A percentile compares a stretch with the other conserved stretches of the same genome.
These are phyloP conservation scores for Zaprionus gabonicus DNA, from an alignment of 1,140 invertebrate genomes.

Conservation along the genomic window DNA sequence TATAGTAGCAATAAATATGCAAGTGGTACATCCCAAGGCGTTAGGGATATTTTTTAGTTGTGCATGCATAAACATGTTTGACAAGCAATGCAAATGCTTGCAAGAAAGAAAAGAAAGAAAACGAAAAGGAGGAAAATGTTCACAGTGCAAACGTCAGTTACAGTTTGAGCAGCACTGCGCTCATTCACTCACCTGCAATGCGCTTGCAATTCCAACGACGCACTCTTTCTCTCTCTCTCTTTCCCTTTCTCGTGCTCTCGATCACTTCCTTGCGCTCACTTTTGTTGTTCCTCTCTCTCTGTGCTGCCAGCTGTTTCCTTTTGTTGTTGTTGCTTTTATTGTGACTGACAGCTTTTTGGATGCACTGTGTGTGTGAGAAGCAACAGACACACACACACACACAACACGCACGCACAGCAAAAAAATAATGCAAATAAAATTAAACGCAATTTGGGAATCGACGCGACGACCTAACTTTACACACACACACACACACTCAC, in stretches of 20 bases:
- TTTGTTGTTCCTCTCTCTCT: slow-evolving; percentile 17
- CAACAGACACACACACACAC: neutral
- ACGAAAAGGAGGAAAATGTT: too few relatives aligned
- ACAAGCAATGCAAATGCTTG: neutral
- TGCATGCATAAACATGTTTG: neutral
- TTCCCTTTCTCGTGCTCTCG: neutral
- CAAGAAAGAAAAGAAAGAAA: neutral
- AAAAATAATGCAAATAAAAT: slow-evolving; percentile 14
- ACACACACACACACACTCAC: neutral
- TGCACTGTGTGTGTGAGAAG: slow-evolving; percentile 21
- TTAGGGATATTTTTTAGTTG: too few relatives aligned
- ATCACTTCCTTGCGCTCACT: neutral
- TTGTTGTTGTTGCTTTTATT: slow-evolving; percentile 17
- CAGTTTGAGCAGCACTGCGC: slow-evolving; percentile 44
- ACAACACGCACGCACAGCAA: neutral
- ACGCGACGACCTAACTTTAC: neutral
- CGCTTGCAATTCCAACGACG: slow-evolving; percentile 1
- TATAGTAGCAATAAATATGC: too few relatives aligned
- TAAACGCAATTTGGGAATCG: slow-evolving; percentile 21
- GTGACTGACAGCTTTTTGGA: slow-evolving; percentile 15
- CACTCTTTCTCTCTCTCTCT: slow-evolving; percentile 15
- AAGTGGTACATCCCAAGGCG: too few relatives aligned
- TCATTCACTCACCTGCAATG: slow-evolving; percentile 26
- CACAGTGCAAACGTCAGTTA: neutral
- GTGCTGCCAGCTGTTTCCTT: slow-evolving; percentile 31